Evolutionary conservation across 1,140 invertebrate genomes (phyloP), one percentile per base, ranked within the genome.

Genomic region (Agrilus planipennis): DNA sequence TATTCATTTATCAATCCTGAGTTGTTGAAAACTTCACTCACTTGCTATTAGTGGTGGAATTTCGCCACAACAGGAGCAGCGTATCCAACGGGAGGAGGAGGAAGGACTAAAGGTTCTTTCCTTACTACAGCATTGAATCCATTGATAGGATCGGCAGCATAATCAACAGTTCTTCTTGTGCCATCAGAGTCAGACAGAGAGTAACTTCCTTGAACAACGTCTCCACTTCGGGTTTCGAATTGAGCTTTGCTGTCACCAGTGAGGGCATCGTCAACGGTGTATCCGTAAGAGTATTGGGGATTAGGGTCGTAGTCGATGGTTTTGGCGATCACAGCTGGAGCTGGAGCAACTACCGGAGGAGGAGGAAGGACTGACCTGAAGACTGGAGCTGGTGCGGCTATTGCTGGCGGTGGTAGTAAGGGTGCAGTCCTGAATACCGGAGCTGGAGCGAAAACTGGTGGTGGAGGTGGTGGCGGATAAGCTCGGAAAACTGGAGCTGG

Each of bases 121-220:
- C 19, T 31, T 4, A 43, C 41, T 18, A 39, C 37, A 2, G 41
- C 37, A 14, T 44, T 40, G 39, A 49, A 39, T n/a, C 68, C 67
- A 40, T 68, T 62, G 21, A 37, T 20, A 3, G 54, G 41, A 18
- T 54, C 55, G 38, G 59, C 59, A 20, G 34, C 40, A 39, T 45
- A 41, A 4, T 48, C 51, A 1, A 61, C 61, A 34, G 60, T 63
- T 47, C 68, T 60, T 46, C 66, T 52, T 29, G 62, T 60, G 43
- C 69, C 68, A 56, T 69, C 67, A 37, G 69, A 64, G 39, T 69
- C 67, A 39, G 66, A 58, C 34, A 69, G 34, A 17, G 53, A 44
- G 34, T 48, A 48, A 20, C 64, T 65, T 17, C 76, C 75, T 50
- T 75, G 68, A 10, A 77, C 75, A 15, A 75, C 68, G 51, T 77